phyloP scores from a whole-genome alignment of 1,140 invertebrate genomes.

The Drosophila littoralis region DNA sequence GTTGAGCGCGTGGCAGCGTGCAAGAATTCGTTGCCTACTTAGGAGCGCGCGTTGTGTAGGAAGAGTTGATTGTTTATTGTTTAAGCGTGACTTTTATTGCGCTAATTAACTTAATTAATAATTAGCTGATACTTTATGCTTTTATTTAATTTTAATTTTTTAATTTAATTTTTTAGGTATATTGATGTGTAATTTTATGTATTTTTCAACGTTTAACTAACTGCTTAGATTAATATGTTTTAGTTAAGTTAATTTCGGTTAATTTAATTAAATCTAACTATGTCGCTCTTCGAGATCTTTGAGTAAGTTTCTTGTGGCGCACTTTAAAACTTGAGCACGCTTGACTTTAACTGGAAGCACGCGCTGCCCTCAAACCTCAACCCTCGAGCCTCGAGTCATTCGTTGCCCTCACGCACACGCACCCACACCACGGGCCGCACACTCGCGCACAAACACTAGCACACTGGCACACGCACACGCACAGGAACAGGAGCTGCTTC shows the following conservation, averaged over 20 bases:
- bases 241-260: background rate
- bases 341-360: conserved; percentile 45
- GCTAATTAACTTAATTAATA: conserved; percentile 28
- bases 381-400: conserved; percentile 23
- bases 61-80: conserved; percentile 10
- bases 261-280: conserved; percentile 20
- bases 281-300: conserved; percentile 5
- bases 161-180: conserved; percentile 12
- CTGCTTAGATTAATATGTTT: conserved; percentile 28
- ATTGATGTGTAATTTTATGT: conserved; percentile 31
- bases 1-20: conserved; percentile 17
- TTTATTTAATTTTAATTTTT: background rate
- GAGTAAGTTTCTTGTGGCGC: conserved; percentile 16
- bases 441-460: background rate
- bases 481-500: conserved; percentile 21
- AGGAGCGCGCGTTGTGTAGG: conserved; percentile 13
- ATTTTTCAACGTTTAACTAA: conserved; percentile 16
- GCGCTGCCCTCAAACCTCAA: conserved; percentile 19
- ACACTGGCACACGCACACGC: conserved; percentile 7
- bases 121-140: conserved; percentile 20
- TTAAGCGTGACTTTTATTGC: conserved; percentile 7
- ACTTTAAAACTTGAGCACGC: conserved; percentile 38
- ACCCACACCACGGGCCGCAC: background rate
- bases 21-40: conserved; percentile 40
- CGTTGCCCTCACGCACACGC: conserved; percentile 8